Conservation (phyloP, 1,140 invertebrate species). For the Homarus americanus region DNA sequence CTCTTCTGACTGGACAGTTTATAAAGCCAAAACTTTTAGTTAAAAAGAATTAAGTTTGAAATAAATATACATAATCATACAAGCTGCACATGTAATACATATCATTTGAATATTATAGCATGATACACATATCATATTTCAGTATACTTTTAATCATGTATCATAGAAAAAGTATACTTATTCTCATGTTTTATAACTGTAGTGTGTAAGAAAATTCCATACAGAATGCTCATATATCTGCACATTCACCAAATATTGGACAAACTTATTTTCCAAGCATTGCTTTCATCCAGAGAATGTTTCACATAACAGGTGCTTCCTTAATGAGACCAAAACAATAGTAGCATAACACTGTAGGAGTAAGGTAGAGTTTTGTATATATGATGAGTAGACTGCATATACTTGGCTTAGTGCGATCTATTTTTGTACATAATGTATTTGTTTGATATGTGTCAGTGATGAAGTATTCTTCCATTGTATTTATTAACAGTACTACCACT, state of each 20-base stretch:
- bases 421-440: conserved; percentile 7
- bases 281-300: not conserved
- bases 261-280: not conserved
- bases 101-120: too few relatives aligned
- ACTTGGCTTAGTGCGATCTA: conserved; percentile 18
- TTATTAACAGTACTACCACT: not conserved
- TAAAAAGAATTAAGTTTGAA: too few relatives aligned
- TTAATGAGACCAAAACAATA: conserved; percentile 11
- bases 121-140: too few relatives aligned
- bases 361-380: not conserved
- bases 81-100: too few relatives aligned
- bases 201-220: not conserved
- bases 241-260: not conserved
- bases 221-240: not conserved
- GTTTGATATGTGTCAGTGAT: not conserved
- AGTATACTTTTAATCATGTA: not conserved
- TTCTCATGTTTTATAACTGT: not conserved
- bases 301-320: conserved; percentile 10
- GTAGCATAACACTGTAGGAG: conserved; percentile 11
- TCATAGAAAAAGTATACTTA: too few relatives aligned
- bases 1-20: too few relatives aligned
- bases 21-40: too few relatives aligned
- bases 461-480: not conserved
- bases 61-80: too few relatives aligned
- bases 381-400: conserved; percentile 6